These are phyloP conservation scores for Prinia subflava DNA, from an alignment of 2,113 vertebrate species.

Conservation along the genomic window DNA sequence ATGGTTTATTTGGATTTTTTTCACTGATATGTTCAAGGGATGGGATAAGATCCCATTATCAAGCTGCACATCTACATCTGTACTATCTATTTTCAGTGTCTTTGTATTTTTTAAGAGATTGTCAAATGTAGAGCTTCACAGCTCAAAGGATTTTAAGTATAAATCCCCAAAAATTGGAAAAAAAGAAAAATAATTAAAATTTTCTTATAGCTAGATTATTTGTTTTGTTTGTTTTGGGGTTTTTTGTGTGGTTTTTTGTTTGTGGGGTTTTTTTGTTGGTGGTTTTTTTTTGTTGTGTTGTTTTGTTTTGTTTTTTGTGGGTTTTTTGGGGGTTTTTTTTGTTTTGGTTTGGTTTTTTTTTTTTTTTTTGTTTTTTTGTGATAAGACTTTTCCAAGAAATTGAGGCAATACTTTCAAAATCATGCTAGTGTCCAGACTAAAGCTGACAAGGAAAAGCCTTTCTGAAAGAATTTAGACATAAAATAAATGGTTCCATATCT, in stretches of 20 bases:
- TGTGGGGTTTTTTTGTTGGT: no score
- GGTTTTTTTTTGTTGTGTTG: no score
- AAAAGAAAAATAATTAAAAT: no score
- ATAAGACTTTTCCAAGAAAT: neutral
- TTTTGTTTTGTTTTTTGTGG: no score
- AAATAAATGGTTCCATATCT: neutral
- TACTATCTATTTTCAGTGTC: neutral
- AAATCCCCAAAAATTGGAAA: neutral
- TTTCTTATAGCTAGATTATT: neutral
- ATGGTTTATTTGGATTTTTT: neutral
- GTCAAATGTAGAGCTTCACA: neutral
- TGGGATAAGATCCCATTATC: neutral
- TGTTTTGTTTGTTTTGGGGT: neutral
- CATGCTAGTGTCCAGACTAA: neutral
- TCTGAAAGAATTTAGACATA: neutral
- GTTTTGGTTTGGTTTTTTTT: no score
- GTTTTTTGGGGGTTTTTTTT: neutral
- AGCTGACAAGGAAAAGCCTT: neutral
- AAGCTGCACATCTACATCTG: neutral
- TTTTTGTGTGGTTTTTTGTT: no score
- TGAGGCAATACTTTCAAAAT: neutral
- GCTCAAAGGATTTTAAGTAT: neutral
- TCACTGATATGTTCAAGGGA: neutral
- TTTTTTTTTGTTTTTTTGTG: neutral
- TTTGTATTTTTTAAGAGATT: neutral